These are phyloP conservation scores for Malurus melanocephalus DNA, from an alignment of 2,113 vertebrate species.

Conservation along the genomic window DNA sequence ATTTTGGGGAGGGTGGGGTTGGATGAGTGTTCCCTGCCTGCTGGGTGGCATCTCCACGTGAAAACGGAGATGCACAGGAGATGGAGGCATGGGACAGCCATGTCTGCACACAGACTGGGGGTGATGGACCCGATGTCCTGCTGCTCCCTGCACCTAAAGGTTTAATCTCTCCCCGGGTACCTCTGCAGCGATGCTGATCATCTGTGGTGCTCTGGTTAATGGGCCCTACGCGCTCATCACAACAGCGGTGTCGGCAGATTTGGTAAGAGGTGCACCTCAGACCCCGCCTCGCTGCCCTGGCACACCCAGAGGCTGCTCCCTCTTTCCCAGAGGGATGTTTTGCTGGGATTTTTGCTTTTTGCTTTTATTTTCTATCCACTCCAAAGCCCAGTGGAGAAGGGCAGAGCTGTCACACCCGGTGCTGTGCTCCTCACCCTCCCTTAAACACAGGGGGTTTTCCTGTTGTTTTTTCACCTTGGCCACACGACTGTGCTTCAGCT, in stretches of 20 bases:
- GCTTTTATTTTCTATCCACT: background rate
- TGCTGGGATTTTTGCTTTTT: background rate
- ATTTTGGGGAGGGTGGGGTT: background rate
- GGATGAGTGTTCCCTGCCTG: background rate
- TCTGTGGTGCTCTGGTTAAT: constrained; percentile 91
- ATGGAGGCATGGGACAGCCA: rapidly evolving
- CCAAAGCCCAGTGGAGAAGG: background rate
- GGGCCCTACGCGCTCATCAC: constrained; percentile 96
- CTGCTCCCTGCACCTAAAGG: background rate
- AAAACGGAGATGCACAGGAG: rapidly evolving
- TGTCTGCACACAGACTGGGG: rapidly evolving
- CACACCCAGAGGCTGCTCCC: background rate
- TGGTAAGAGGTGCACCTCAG: constrained; percentile 73
- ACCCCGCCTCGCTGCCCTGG: background rate
- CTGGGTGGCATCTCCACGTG: background rate
- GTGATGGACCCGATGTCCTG: rapidly evolving
- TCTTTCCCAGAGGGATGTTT: background rate
- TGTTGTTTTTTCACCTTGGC: background rate
- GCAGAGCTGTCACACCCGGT: background rate
- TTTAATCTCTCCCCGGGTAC: background rate
- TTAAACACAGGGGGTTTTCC: background rate
- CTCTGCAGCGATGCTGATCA: constrained; percentile 83
- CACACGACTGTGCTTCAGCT: background rate
- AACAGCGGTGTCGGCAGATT: constrained; percentile 91
- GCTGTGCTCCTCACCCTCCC: rapidly evolving